Conservation (phyloP, 2,113 vertebrate species). For the Scophthalmus maximus region DNA sequence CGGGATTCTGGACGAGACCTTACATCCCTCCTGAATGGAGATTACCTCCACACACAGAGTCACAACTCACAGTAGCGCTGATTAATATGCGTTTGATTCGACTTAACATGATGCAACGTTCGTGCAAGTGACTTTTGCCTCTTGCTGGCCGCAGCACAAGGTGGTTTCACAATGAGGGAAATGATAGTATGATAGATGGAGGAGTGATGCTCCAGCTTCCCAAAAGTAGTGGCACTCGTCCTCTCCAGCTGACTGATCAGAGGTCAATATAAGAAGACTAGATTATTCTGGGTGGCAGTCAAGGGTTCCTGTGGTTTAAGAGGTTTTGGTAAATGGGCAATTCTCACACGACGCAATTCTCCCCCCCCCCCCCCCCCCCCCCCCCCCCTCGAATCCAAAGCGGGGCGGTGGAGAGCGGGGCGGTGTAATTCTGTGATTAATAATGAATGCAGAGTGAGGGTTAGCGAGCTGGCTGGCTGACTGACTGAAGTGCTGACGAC, state of each 20-base stretch:
- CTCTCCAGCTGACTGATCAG: constrained; percentile 36
- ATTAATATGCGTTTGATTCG: constrained; percentile 69
- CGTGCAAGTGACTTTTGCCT: constrained; percentile 24
- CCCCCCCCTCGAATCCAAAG: constrained; percentile 38
- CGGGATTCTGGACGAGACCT: constrained; percentile 36
- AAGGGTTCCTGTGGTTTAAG: constrained; percentile 32
- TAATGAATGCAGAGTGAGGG: constrained; percentile 67
- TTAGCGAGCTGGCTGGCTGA: constrained; percentile 41
- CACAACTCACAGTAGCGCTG: constrained; percentile 58
- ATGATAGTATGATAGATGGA: constrained; percentile 43
- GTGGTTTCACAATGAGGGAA: constrained; percentile 22
- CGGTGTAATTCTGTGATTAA: constrained; percentile 69
- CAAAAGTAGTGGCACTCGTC: constrained; percentile 26
- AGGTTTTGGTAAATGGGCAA: constrained; percentile 14
- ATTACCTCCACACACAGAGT: constrained; percentile 68
- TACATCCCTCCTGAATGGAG: constrained; percentile 62
- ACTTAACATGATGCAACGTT: constrained; percentile 57
- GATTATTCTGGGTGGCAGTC: constrained; percentile 17
- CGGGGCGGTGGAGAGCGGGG: constrained; percentile 38
- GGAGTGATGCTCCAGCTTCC: constrained; percentile 14
- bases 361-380: too few relatives aligned
- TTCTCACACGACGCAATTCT: too few relatives aligned
- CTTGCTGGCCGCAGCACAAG: constrained; percentile 8
- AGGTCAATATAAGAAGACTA: constrained; percentile 39
- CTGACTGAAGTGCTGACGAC: constrained; percentile 44